Conservation (phyloP, 2,113 vertebrate genomes). For the Mionectes macconnelli region DNA sequence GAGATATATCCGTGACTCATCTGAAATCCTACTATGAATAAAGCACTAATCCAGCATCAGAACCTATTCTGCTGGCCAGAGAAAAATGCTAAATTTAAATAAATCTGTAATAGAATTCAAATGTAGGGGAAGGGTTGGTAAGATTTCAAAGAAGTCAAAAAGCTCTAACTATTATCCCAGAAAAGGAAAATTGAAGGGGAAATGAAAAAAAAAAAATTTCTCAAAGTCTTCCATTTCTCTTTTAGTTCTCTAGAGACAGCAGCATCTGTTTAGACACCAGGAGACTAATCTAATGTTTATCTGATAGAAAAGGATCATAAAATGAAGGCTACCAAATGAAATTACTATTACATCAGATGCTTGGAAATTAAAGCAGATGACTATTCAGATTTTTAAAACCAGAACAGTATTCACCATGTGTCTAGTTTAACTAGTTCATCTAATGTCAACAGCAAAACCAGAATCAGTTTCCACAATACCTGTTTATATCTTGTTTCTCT, state of each 20-base stretch:
- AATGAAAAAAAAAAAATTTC: not conserved
- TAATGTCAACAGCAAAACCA: not conserved
- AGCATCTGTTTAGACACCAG: not conserved
- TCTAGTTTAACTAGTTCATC: not conserved
- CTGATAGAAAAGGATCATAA: not conserved
- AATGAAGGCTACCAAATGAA: not conserved
- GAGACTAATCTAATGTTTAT: not conserved
- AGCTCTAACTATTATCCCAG: not conserved
- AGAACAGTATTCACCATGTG: not conserved
- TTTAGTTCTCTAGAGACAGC: not conserved
- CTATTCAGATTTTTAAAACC: not conserved
- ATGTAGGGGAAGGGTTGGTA: not conserved
- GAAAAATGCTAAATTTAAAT: constrained; percentile 35
- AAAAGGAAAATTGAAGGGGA: not conserved
- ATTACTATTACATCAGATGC: not conserved
- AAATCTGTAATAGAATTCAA: constrained; percentile 3
- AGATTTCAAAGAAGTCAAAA: not conserved
- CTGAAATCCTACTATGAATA: constrained; percentile 47
- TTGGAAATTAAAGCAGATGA: not conserved
- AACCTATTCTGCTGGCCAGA: not conserved
- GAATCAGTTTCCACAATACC: not conserved
- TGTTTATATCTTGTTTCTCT: not conserved
- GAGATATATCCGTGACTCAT: constrained; percentile 43
- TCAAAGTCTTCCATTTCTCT: not conserved
- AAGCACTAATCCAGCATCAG: constrained; percentile 30